A percentile compares a stretch with the other conserved stretches of the same genome.
These are phyloP conservation scores for Atrichornis clamosus DNA, from an alignment of 2,113 vertebrate genomes.

Conservation along the genomic window DNA sequence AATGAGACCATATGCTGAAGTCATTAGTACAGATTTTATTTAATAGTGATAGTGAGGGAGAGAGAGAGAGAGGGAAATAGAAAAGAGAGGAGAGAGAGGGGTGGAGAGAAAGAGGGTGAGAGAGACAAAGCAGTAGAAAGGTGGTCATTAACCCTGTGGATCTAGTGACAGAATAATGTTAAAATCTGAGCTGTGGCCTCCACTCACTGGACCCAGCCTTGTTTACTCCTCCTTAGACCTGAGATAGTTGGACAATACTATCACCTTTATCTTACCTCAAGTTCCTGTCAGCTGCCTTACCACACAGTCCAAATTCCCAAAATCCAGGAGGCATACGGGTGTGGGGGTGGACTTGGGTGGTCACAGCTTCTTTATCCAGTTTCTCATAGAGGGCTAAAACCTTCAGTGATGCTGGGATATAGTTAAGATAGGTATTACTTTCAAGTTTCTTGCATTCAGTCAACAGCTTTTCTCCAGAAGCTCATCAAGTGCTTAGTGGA, in stretches of 20 bases:
- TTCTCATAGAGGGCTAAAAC: not conserved
- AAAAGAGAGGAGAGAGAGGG: not conserved
- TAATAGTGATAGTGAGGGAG: not conserved
- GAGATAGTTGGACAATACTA: not conserved
- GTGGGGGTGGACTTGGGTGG: not conserved
- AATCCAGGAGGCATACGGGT: too few relatives aligned
- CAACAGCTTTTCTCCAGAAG: not conserved
- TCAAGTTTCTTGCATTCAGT: not conserved
- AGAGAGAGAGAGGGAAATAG: not conserved
- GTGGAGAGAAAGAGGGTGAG: not conserved
- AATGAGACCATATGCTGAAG: not conserved
- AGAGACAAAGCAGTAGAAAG: not conserved
- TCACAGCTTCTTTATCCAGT: not conserved
- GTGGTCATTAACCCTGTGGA: not conserved
- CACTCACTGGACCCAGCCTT: not conserved
- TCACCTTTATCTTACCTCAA: not conserved
- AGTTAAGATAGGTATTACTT: too few relatives aligned
- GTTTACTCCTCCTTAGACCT: not conserved
- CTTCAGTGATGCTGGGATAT: too few relatives aligned
- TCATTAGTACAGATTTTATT: not conserved
- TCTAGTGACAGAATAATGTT: not conserved
- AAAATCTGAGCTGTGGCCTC: not conserved
- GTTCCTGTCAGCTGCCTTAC: not conserved
- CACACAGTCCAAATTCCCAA: too few relatives aligned
- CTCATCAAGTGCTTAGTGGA: not conserved